Conservation (phyloP, 2,888 invertebrate species). For the Amblyteles armatorius region DNA sequence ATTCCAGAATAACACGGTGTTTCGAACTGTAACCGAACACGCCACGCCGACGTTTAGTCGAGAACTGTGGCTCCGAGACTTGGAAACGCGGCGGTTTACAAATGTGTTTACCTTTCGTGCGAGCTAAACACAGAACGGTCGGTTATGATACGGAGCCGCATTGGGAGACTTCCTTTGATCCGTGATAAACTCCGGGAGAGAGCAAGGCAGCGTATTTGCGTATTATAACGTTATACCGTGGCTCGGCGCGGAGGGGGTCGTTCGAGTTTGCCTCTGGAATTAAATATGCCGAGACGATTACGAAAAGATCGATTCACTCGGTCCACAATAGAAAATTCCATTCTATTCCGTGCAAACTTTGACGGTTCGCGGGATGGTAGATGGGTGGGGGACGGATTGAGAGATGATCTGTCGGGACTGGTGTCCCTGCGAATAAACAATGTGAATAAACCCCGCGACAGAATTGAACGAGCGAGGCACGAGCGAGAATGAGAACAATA, state of each 20-base stretch:
- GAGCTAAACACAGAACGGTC: slow-evolving; percentile 1
- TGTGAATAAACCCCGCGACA: slow-evolving; percentile 37
- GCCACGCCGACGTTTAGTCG: slow-evolving; percentile 1
- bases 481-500: not conserved
- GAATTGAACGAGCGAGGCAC: slow-evolving; percentile 27
- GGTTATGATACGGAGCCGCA: slow-evolving; percentile 12
- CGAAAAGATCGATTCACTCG: slow-evolving; percentile 15
- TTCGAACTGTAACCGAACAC: slow-evolving; percentile 23
- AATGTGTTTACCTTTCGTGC: slow-evolving; percentile 54
- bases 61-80: slow-evolving; percentile 32
- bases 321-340: slow-evolving; percentile 8
- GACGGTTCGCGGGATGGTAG: not conserved
- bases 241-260: not conserved
- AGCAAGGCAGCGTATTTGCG: slow-evolving; percentile 9
- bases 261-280: slow-evolving; percentile 7
- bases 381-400: not conserved
- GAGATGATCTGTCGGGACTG: not conserved
- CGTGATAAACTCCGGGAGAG: slow-evolving; percentile 14
- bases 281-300: not conserved
- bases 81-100: not conserved
- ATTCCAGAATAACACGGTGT: slow-evolving; percentile 3
- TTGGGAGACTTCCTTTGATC: slow-evolving; percentile 35
- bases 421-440: not conserved
- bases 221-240: not conserved
- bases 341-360: not conserved